A percentile compares a stretch with the other conserved stretches of the same genome.
Evolutionary conservation across 2,888 invertebrate genomes (phyloP).

Genomic region (Lysandra coridon): DNA sequence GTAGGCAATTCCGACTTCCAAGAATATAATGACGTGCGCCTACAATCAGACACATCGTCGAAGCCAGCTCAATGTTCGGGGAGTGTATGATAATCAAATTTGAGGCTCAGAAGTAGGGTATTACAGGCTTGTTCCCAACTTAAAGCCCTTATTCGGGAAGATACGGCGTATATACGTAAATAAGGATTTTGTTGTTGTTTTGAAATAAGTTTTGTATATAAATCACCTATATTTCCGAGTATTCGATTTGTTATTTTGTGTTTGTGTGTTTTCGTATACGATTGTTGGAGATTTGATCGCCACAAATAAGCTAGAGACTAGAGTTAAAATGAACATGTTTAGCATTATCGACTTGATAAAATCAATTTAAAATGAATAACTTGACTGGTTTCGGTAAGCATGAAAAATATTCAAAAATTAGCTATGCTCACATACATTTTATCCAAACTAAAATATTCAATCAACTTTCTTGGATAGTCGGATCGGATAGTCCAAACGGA

Average conservation of each 20-base stretch:
- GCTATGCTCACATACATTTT: no score
- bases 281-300: not conserved
- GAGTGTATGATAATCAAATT: conserved; percentile 70
- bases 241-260: not conserved
- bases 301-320: not conserved
- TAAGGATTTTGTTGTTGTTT: conserved; percentile 29
- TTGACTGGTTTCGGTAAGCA: no score
- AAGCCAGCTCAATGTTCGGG: conserved; percentile 48
- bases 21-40: conserved; percentile 34
- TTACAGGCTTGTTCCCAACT: conserved; percentile 64
- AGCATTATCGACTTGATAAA: no score
- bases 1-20: not conserved
- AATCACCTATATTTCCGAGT: not conserved
- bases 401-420: no score
- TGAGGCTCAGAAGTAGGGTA: conserved; percentile 61
- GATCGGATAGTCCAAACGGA: not conserved
- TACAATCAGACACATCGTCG: conserved; percentile 44
- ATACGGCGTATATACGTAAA: conserved; percentile 18
- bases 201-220: conserved; percentile 27
- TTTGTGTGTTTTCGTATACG: not conserved
- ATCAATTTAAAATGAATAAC: no score
- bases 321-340: not conserved
- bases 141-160: conserved; percentile 55
- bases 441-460: not conserved
- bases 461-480: not conserved